Percentiles rank a stretch among this genome's conserved stretches.
Evolutionary conservation across 53 echinoderm and acorn worm species (phyloP).

Genomic region (Paracentrotus lividus): DNA sequence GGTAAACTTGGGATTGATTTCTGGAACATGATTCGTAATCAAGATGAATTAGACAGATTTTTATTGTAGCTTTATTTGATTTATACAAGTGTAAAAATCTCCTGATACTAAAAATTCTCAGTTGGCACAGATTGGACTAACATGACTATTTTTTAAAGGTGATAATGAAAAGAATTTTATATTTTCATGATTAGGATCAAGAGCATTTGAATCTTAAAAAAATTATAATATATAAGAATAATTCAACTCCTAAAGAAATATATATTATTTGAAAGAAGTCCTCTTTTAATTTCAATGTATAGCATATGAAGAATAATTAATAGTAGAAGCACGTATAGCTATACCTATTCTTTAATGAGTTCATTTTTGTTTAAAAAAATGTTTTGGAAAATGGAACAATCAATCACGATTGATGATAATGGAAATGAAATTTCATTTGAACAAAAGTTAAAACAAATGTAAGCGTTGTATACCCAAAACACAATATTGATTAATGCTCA

Average conservation of each 20-base stretch:
- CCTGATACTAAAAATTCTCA: too few species aligned
- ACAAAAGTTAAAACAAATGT: background rate
- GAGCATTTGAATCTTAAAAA: background rate
- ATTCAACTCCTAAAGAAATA: background rate
- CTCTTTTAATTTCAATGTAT: background rate
- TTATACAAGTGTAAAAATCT: too few species aligned
- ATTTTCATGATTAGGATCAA: background rate
- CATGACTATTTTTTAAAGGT: too few species aligned
- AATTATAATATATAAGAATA: background rate
- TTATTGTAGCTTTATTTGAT: too few species aligned
- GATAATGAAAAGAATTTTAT: background rate
- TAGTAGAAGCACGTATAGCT: background rate
- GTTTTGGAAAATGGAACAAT: background rate
- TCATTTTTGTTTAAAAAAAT: too few species aligned
- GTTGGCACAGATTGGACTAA: too few species aligned
- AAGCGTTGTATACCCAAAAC: background rate
- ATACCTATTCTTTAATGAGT: background rate
- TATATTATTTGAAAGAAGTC: background rate
- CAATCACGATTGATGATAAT: background rate
- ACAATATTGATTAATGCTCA: background rate
- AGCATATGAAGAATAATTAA: background rate
- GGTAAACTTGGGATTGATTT: too few species aligned
- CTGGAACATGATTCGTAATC: too few species aligned
- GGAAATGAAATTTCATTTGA: slow-evolving; percentile 4
- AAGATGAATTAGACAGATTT: too few species aligned